Percentiles rank a stretch among this genome's conserved stretches.
Evolutionary conservation across 2,113 vertebrate species (phyloP).

Genomic region (Nestor notabilis): DNA sequence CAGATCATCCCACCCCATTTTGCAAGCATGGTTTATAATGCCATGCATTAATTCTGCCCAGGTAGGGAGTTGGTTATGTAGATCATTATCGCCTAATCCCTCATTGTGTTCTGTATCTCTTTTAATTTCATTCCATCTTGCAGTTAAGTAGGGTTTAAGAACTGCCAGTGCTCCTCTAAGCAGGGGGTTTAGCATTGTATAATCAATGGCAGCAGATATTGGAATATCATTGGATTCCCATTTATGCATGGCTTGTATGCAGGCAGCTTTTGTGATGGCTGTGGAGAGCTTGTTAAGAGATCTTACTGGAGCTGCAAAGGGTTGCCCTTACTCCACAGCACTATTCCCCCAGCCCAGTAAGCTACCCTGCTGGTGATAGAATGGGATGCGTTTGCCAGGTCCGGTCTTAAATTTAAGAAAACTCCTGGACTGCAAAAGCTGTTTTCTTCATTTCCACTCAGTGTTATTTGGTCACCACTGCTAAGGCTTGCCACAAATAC

Average conservation of each 20-base stretch:
- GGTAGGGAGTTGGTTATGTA: background rate
- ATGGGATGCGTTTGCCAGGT: no score
- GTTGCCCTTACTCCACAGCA: background rate
- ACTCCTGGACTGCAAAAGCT: background rate
- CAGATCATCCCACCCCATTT: background rate
- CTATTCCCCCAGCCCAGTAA: background rate
- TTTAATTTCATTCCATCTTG: background rate
- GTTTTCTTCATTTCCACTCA: background rate
- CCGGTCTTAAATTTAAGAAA: background rate
- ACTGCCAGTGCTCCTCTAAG: background rate
- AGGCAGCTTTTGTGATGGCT: background rate
- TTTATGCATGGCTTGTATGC: background rate
- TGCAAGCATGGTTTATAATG: background rate
- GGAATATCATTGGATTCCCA: background rate
- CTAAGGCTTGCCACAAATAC: background rate
- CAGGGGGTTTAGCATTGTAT: background rate
- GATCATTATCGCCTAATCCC: background rate
- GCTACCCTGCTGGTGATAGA: background rate
- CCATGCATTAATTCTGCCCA: background rate
- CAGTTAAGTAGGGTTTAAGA: background rate
- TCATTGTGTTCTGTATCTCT: background rate
- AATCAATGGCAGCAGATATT: background rate
- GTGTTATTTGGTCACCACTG: background rate
- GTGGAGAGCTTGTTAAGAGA: background rate
- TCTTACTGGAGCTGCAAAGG: background rate